Evolutionary conservation across 2,888 invertebrate species (phyloP).

Genomic region (Bombylius major): DNA sequence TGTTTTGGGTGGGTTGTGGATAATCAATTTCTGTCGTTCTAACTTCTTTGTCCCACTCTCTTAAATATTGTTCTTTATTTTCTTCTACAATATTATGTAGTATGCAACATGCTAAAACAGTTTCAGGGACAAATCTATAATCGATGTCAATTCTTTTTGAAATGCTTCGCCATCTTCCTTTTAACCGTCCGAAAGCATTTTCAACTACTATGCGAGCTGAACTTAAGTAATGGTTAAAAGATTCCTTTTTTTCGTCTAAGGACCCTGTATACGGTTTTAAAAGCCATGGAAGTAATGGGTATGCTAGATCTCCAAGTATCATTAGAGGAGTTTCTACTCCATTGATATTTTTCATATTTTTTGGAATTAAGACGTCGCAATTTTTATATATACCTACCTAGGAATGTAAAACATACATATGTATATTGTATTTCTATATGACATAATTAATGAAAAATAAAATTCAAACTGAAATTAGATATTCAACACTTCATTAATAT

Average conservation of each 20-base stretch:
- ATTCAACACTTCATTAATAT: no score
- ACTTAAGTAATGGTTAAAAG: background rate
- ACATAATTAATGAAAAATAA: no score
- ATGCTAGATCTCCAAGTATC: background rate
- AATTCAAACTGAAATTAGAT: no score
- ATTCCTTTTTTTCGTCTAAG: background rate
- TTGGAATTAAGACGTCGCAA: background rate
- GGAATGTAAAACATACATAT: no score
- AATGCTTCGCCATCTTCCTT: slow-evolving; percentile 16
- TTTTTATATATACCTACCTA: background rate
- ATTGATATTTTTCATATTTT: no score
- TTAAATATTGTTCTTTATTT: slow-evolving; percentile 23
- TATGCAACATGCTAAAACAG: slow-evolving; percentile 29
- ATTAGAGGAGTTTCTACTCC: background rate
- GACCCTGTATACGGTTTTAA: background rate
- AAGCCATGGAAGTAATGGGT: background rate
- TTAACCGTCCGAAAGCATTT: background rate
- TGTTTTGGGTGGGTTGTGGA: no score
- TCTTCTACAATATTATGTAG: slow-evolving; percentile 31
- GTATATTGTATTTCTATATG: no score
- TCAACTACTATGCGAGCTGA: background rate
- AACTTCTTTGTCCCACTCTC: slow-evolving; percentile 21
- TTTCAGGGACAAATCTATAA: slow-evolving; percentile 26
- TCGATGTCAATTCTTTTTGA: slow-evolving; percentile 26
- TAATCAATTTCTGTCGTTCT: no score